Conservation (phyloP, 2,113 vertebrate species). For the Bufo bufo region DNA sequence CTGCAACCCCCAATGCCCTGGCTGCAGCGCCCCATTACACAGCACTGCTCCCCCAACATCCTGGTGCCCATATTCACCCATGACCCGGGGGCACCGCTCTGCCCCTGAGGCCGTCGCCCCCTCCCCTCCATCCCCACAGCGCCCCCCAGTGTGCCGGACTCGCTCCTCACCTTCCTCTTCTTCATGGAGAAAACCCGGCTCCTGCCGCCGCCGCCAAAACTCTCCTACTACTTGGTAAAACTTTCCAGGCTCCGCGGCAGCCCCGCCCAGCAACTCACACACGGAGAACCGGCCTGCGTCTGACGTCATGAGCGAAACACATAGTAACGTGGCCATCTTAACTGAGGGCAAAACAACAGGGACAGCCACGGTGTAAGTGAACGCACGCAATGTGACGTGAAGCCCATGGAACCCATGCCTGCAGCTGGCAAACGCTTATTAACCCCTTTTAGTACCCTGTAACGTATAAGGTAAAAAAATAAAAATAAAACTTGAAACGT, state of each 20-base stretch:
- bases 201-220: conserved; percentile 6
- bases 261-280: conserved; percentile 42
- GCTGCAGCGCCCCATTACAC: background rate
- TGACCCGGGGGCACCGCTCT: background rate
- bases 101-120: background rate
- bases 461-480: background rate
- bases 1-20: background rate
- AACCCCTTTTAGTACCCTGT: background rate
- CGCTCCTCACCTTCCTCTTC: conserved; percentile 36
- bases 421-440: too few species aligned
- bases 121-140: background rate
- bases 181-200: conserved; percentile 18
- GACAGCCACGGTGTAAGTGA: too few species aligned
- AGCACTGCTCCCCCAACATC: background rate
- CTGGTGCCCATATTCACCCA: background rate
- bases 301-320: too few species aligned
- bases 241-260: conserved; percentile 32
- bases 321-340: too few species aligned
- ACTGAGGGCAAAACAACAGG: too few species aligned
- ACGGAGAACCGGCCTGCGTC: too few species aligned
- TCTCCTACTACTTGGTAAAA: conserved; percentile 1
- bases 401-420: too few species aligned
- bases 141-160: background rate
- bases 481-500: background rate
- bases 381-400: too few species aligned